Base-by-base conservation (phyloP, 92 coral and sea anemone species). In the Scolanthus callimorphus region DNA sequence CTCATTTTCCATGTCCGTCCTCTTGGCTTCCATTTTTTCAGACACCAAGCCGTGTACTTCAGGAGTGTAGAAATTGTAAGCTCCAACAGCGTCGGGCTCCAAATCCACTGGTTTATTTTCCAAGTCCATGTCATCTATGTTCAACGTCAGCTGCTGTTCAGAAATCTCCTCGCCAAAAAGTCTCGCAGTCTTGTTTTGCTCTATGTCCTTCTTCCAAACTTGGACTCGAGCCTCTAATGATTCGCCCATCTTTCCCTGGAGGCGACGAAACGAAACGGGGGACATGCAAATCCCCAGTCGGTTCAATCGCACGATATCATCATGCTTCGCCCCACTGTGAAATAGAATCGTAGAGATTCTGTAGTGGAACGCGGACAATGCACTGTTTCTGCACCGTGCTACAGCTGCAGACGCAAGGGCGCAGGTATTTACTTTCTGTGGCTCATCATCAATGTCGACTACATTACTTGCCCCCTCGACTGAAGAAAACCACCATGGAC, bases 271-370 rank as follows among this genome's bases (percentile, higher is more conserved):
- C 6, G 59, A 26, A 39, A 63, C 67, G 20, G 74, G 78, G 8
- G 83, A 82, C 79, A 76, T 76, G 74, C 71, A 55, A 0, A 76
- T 51, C 53, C 89, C 89, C 13, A 76, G 27, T 11, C 83, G 50
- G 43, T 82, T 82, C 10, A 82, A 22, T 11, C 79, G 60, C 0
- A 63, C 47, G 41, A 69, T 28, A 29, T 82, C 79, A 3, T 76
- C 79, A 31, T 63, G 55, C 43, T 51, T 62, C 9, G 50, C 39
- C 3, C 89, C 83, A 58, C 89, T 76, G 73, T 76, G 89, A 17
- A 82, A 75, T 13, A 82, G 44, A 0, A 82, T 54, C 2, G 89
- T 59, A 1, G 89, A 82, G n/a, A 82, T 69, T 22, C 89, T 55
- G 79, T 82, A 70, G 59, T 76, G 83, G 13, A 48, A 37, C 22